Percentiles rank a stretch among this genome's conserved stretches.
phyloP scores from a whole-genome alignment of 2,797 vertebrate species.

The Pempheris klunzingeri region DNA sequence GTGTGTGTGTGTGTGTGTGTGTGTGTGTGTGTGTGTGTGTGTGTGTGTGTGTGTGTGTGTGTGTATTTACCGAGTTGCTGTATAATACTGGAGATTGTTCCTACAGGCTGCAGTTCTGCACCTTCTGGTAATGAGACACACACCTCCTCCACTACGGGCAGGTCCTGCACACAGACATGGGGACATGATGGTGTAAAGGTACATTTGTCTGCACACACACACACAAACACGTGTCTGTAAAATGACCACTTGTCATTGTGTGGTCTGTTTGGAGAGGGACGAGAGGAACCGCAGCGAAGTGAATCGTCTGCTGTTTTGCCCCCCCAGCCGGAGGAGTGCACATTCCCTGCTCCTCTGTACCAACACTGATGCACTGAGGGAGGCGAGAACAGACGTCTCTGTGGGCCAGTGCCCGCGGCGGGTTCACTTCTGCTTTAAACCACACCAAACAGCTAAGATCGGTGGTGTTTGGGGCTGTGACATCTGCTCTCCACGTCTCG shows the following conservation, averaged over 20 bases:
- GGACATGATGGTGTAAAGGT: not conserved
- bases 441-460: too few relatives aligned
- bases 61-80: conserved; percentile 89
- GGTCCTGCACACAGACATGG: conserved; percentile 82
- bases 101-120: conserved; percentile 88
- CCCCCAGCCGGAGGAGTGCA: not conserved
- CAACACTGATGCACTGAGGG: not conserved
- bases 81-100: conserved; percentile 90
- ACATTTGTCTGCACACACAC: not conserved
- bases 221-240: not conserved
- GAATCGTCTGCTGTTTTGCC: not conserved
- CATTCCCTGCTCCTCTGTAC: not conserved
- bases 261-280: too few relatives aligned
- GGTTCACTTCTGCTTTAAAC: too few relatives aligned
- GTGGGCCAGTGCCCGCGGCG: too few relatives aligned
- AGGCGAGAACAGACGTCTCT: not conserved
- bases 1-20: not conserved
- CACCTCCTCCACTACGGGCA: conserved; percentile 90
- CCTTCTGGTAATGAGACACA: conserved; percentile 87
- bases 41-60: not conserved
- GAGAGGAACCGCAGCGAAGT: too few relatives aligned
- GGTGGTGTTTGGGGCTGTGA: too few relatives aligned
- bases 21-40: not conserved
- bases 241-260: not conserved
- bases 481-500: too few relatives aligned